phyloP scores from a whole-genome alignment of 2,113 vertebrate species.

The Synodontis membranacea region DNA sequence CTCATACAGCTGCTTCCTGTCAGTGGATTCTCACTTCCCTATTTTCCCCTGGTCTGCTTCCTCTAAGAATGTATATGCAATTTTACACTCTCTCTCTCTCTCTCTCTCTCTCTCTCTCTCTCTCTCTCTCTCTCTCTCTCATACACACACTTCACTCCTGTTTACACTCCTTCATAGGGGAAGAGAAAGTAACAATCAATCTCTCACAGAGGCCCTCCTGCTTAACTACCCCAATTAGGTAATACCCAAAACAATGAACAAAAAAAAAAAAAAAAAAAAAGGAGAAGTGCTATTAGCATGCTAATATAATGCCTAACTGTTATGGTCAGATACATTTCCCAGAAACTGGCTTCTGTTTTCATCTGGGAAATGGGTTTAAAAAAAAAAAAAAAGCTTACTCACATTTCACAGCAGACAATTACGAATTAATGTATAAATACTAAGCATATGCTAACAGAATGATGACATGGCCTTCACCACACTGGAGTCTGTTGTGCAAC shows the following conservation, averaged over 20 bases:
- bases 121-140: conserved; percentile 37
- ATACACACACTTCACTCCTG: conserved; percentile 36
- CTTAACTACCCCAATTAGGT: conserved; percentile 29
- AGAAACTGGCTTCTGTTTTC: conserved; percentile 19
- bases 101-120: conserved; percentile 6
- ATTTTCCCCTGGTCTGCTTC: conserved; percentile 51
- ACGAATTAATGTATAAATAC: conserved; percentile 9
- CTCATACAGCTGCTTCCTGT: conserved; percentile 64
- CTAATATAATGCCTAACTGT: conserved; percentile 33
- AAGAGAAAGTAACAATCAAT: conserved; percentile 60
- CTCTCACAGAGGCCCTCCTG: conserved; percentile 30
- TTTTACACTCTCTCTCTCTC: conserved; percentile 14
- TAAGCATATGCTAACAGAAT: conserved; percentile 3
- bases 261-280: conserved; percentile 35
- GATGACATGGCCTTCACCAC: neutral
- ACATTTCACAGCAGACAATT: conserved; percentile 2
- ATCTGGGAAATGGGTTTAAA: neutral
- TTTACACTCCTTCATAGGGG: conserved; percentile 54
- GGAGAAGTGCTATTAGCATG: conserved; percentile 43
- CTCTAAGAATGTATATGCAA: conserved; percentile 42
- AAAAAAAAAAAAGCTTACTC: conserved; percentile 28
- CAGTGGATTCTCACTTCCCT: conserved; percentile 71
- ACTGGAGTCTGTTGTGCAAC: neutral
- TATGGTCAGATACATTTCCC: conserved; percentile 27
- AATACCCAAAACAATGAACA: conserved; percentile 35